Conservation (phyloP, 2,888 invertebrate genomes). For the Patella pellucida region DNA sequence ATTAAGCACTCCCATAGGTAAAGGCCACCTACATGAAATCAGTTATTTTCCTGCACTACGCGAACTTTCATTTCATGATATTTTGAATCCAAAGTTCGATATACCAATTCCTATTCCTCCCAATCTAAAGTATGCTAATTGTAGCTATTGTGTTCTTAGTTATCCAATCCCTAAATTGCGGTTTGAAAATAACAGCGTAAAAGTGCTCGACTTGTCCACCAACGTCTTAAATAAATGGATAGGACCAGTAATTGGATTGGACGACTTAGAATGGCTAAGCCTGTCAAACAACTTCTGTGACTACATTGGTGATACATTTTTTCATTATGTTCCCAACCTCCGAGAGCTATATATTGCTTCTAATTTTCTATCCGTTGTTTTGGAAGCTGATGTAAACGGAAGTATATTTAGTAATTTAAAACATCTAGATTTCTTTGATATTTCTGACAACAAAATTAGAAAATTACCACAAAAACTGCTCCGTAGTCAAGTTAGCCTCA, state of each 20-base stretch:
- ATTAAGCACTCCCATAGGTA: background rate
- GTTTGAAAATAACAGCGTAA: constrained; percentile 21
- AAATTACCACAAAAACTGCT: constrained; percentile 26
- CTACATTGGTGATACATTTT: constrained; percentile 1
- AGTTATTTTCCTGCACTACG: no score
- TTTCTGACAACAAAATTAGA: constrained; percentile 29
- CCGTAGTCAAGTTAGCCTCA: constrained; percentile 6
- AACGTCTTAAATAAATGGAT: constrained; percentile 26
- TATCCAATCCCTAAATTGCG: background rate
- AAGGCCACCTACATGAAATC: background rate
- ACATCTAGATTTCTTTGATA: constrained; percentile 14
- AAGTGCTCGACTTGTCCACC: constrained; percentile 15
- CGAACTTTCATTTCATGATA: no score
- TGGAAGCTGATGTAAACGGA: constrained; percentile 25
- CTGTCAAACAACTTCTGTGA: constrained; percentile 29
- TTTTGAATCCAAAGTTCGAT: no score
- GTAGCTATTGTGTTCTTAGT: background rate
- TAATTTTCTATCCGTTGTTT: constrained; percentile 24
- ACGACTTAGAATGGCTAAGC: constrained; percentile 24
- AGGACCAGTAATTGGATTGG: constrained; percentile 23
- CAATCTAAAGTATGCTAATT: background rate
- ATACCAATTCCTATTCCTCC: background rate
- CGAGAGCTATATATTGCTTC: constrained; percentile 20
- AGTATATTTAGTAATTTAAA: constrained; percentile 21
- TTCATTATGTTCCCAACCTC: constrained; percentile 19